These are phyloP conservation scores for Stylophora pistillata DNA, from an alignment of 64 coral and sea anemone genomes.

Conservation along the genomic window DNA sequence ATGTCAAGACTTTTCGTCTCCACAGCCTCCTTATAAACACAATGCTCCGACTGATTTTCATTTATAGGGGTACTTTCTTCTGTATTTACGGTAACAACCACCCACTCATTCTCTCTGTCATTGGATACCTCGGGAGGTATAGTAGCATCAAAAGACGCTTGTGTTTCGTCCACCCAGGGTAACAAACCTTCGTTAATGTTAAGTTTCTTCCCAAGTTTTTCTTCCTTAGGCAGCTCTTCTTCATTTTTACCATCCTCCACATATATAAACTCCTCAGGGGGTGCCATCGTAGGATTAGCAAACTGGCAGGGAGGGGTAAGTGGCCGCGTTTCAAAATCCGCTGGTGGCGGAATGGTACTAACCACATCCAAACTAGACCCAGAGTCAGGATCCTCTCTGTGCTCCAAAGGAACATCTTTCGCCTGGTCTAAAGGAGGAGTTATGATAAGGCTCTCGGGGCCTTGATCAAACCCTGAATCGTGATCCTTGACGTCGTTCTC, in stretches of 20 bases:
- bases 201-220: conserved; percentile 22
- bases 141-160: conserved; percentile 19
- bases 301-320: conserved; percentile 62
- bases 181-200: conserved; percentile 10
- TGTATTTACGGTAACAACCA: neutral
- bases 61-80: neutral
- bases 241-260: neutral
- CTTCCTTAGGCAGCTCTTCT: neutral
- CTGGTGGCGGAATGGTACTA: conserved; percentile 57
- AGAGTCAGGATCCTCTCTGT: conserved; percentile 41
- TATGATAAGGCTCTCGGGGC: neutral
- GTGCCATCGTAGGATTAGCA: conserved; percentile 24
- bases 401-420: neutral
- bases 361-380: conserved; percentile 33
- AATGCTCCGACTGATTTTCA: neutral
- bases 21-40: neutral
- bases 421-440: conserved; percentile 9
- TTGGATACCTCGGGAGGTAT: neutral
- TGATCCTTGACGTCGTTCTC: neutral
- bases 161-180: conserved; percentile 53
- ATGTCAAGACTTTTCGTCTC: neutral
- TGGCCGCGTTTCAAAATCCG: conserved; percentile 56
- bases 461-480: conserved; percentile 24
- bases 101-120: too few species aligned
- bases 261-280: conserved; percentile 30